Base-by-base conservation (phyloP, 2,113 vertebrate species). In the Hemibagrus wyckioides region DNA sequence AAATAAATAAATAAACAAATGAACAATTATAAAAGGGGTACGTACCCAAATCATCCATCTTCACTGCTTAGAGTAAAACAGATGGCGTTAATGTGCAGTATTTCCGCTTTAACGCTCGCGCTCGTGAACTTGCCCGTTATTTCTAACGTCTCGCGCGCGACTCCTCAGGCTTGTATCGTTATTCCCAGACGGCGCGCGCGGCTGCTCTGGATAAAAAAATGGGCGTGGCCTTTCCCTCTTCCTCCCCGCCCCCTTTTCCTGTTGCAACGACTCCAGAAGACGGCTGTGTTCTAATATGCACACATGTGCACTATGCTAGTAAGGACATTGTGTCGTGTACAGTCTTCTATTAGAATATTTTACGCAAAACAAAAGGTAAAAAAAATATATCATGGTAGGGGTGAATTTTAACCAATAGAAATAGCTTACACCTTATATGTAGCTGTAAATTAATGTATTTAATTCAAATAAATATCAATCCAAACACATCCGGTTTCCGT, bases 41-140 rank as follows among this genome's bases (percentile, higher is more conserved):
- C 95, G 92, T 86, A 95, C 95, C 95, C 90, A 95, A 63, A 90
- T 95, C 94, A 79, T 95, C 95, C 95, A 95, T 95, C 88, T 65
- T 85, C 17, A 28, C 77, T 19, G 39, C 77, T 91, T 77, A 87
- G 89, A 88, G 65, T 69, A 23, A 44, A 25, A 9, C 5, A 8
- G 79, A 30, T 3, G 21, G 23, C 1, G 33, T 21, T 19, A 33
- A 54, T 69, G 2, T 19, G 1, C 11, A 56, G 80, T 17, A 11
- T 44, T 76, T 41, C 2, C 19, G 17, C 4, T 63, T 23, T 56
- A 73, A 54, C n/a, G 59, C 3, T 48, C 61, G 25, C 33, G 48
- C n/a, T 69, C 63, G 28, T 23, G n/a, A n/a, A n/a, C n/a, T n/a
- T n/a, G n/a, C n/a, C n/a, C n/a, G n/a, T n/a, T n/a, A n/a, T n/a